Conservation (phyloP, 2,888 invertebrate genomes). For the Eutolmus rufibarbis region DNA sequence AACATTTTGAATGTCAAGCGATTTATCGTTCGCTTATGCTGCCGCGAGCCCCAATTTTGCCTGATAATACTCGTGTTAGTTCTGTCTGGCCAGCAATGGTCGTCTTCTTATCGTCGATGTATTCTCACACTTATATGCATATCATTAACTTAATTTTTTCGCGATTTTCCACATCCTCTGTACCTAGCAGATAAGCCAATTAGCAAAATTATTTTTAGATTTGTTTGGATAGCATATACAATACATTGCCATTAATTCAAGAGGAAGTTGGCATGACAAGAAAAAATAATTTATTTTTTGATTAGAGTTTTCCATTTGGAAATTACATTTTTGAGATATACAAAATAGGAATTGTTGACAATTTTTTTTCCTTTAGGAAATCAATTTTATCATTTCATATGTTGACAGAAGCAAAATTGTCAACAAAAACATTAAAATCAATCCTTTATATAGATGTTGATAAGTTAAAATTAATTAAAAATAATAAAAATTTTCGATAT, state of each 20-base stretch:
- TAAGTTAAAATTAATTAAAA: no score
- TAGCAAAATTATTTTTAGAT: background rate
- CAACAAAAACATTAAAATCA: no score
- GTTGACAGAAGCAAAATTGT: no score
- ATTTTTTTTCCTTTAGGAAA: no score
- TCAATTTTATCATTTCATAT: no score
- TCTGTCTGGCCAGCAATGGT: background rate
- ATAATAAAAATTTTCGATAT: no score
- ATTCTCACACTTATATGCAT: background rate
- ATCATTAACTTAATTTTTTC: background rate
- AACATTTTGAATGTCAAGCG: constrained; percentile 5
- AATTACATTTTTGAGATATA: no score
- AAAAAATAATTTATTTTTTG: background rate
- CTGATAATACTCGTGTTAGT: background rate
- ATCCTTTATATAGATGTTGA: no score
- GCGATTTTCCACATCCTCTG: background rate
- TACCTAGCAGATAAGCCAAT: background rate
- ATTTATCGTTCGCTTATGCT: background rate
- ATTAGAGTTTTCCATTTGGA: no score
- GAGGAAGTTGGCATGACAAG: background rate
- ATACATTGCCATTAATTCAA: background rate
- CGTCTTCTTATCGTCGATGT: background rate
- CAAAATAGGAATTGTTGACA: no score
- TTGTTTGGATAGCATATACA: background rate
- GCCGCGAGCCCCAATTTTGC: background rate